Conservation (phyloP, 2,888 invertebrate species). For the Pseudeuparius sepicola region DNA sequence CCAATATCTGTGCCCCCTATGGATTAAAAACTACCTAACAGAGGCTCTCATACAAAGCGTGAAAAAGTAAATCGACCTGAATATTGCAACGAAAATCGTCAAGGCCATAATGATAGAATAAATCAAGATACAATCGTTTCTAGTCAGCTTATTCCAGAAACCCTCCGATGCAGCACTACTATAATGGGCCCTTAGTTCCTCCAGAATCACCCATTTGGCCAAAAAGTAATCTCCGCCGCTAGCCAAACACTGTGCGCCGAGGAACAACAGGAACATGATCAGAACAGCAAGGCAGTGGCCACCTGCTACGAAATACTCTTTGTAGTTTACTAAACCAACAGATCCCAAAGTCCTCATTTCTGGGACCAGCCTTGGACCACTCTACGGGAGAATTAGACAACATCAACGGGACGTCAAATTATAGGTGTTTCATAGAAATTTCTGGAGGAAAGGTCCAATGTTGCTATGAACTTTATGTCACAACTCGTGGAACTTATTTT, state of each 20-base stretch:
- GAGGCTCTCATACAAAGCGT: slow-evolving; percentile 54
- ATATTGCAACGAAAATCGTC: slow-evolving; percentile 38
- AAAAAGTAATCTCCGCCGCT: slow-evolving; percentile 37
- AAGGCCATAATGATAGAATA: slow-evolving; percentile 37
- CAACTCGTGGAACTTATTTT: too few species aligned
- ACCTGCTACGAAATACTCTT: slow-evolving; percentile 49
- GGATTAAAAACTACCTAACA: slow-evolving; percentile 41
- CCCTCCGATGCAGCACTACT: slow-evolving; percentile 19
- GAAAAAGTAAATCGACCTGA: slow-evolving; percentile 45
- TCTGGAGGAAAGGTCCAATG: too few species aligned
- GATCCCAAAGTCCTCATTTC: slow-evolving; percentile 44
- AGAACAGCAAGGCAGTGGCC: slow-evolving; percentile 43
- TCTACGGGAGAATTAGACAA: slow-evolving; percentile 21
- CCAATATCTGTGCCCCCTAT: slow-evolving; percentile 34
- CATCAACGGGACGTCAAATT: too few species aligned
- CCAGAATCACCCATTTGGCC: slow-evolving; percentile 29
- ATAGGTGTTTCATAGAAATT: too few species aligned
- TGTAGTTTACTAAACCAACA: slow-evolving; percentile 42
- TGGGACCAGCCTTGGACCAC: slow-evolving; percentile 40
- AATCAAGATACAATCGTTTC: slow-evolving; percentile 35
- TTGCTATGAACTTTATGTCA: too few species aligned
- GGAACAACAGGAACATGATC: slow-evolving; percentile 42
- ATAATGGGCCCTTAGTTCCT: slow-evolving; percentile 23
- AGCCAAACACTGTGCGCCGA: slow-evolving; percentile 41
- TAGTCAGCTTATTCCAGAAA: slow-evolving; percentile 23